Base-by-base conservation (phyloP, 2,113 vertebrate species). In the Bos javanicus region DNA sequence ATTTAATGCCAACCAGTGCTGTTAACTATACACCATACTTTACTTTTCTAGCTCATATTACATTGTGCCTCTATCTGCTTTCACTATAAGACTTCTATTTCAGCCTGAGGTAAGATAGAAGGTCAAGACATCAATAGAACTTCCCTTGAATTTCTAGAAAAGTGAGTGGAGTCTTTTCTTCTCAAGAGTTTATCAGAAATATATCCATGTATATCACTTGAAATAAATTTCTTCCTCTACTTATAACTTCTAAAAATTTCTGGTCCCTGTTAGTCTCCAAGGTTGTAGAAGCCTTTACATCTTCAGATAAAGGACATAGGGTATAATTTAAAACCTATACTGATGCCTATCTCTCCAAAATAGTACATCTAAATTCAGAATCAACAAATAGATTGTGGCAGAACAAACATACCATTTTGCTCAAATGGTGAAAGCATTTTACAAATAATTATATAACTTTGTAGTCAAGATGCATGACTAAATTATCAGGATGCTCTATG, bases 241-340 rank as follows among this genome's bases (percentile, higher is more conserved):
- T 50, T n/a, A 89, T 91, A 95, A 93, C 14, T 84, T 19, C 46
- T 81, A 88, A 87, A 91, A 62, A 26, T 39, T 56, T 48, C n/a
- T 71, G 39, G 7, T 16, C 21, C 26, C 5, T 39, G 3, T 74
- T 95, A 62, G 33, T 92, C 30, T 91, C 36, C 13, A 46, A 48
- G 30, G 15, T 43, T 94, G 26, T 60, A 54, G 21, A 86, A 64
- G 28, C 2, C 25, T 95, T 87, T 52, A 39, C 23, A 59, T 83
- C 33, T 95, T 43, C 28, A 88, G 74, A 71, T 30, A 90, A 91
- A 88, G 30, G 48, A 95, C 93, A 94, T 26, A 43, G 4, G 2
- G 15, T 86, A n/a, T 60, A 50, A 97, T 92, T 94, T 97, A 94
- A 95, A 82, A 80, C 16, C n/a, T 86, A 39, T 43, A 52, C 74